A percentile compares a stretch with the other conserved stretches of the same genome.
Conservation (phyloP, 2,888 invertebrate species). For the Heteromyza rotundicornis region DNA sequence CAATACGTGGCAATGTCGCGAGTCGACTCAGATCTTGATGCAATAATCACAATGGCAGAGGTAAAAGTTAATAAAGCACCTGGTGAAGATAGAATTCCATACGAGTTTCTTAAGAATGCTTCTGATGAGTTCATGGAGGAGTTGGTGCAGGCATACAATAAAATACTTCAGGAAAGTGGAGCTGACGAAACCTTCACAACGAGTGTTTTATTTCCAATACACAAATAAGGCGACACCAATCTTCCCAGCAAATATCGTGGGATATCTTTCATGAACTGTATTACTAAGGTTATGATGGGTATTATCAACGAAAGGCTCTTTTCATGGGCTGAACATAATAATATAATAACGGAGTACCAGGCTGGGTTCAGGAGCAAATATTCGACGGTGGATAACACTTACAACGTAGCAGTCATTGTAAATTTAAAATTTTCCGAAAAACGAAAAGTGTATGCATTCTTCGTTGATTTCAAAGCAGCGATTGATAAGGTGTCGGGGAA, state of each 20-base stretch:
- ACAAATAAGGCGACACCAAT: conserved; percentile 1
- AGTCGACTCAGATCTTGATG: neutral
- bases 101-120: neutral
- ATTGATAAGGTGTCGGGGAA: conserved; percentile 5
- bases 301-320: conserved; percentile 6
- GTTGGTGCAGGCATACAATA: no score
- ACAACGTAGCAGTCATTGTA: conserved; percentile 8
- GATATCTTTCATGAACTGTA: conserved; percentile 20
- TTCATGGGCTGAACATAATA: neutral
- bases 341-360: conserved; percentile 8
- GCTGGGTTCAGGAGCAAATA: conserved; percentile 12
- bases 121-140: no score
- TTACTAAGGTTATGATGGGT: conserved; percentile 17
- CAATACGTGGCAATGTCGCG: neutral
- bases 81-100: neutral
- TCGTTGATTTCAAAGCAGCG: conserved; percentile 18
- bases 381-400: conserved; percentile 15
- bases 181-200: neutral
- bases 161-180: no score
- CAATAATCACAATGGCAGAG: neutral
- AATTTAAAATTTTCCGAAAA: conserved; percentile 1
- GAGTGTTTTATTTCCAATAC: neutral
- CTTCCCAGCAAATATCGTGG: conserved; percentile 14
- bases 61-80: conserved; percentile 1
- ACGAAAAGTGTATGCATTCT: conserved; percentile 18